phyloP scores from a whole-genome alignment of 23 tunicate species.

The Botrylloides violaceus region DNA sequence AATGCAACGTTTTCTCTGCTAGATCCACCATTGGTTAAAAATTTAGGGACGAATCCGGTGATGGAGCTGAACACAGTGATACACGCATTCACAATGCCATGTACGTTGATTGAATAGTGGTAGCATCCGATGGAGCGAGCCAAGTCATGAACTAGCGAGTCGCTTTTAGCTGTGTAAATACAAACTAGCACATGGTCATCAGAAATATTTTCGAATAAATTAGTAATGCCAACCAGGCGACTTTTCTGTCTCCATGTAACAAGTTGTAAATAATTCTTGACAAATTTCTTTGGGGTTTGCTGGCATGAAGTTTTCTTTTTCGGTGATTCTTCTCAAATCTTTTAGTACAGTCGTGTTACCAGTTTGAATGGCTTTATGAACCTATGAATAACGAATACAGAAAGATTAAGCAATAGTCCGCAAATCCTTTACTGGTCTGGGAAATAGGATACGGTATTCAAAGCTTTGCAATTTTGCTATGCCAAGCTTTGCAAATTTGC shows the following conservation, averaged over 20 bases:
- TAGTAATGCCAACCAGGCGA: conserved; percentile 35
- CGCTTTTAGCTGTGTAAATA: conserved; percentile 40
- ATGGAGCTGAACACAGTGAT: conserved; percentile 59
- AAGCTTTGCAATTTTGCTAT: too few species aligned
- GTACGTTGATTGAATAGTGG: conserved; percentile 47
- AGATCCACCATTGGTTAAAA: conserved; percentile 47
- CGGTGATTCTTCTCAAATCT: conserved; percentile 36
- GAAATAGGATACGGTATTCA: too few species aligned
- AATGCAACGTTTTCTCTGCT: conserved; percentile 63
- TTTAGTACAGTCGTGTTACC: conserved; percentile 36
- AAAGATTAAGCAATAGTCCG: too few species aligned
- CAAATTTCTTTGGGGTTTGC: conserved; percentile 54
- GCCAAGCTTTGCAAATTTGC: too few species aligned
- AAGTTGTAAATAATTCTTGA: conserved; percentile 52
- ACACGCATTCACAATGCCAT: conserved; percentile 47
- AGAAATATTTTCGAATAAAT: too few species aligned
- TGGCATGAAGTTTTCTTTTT: conserved; percentile 1
- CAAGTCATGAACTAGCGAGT: conserved; percentile 33
- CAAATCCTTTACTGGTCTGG: too few species aligned
- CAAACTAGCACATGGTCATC: not conserved
- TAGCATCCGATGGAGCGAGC: conserved; percentile 51
- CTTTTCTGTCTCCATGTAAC: conserved; percentile 81
- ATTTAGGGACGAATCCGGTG: conserved; percentile 76
- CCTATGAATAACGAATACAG: too few species aligned
- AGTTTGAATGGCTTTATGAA: conserved; percentile 36